Conservation (phyloP, 2,113 vertebrate species). For the Tragulus kanchil region DNA sequence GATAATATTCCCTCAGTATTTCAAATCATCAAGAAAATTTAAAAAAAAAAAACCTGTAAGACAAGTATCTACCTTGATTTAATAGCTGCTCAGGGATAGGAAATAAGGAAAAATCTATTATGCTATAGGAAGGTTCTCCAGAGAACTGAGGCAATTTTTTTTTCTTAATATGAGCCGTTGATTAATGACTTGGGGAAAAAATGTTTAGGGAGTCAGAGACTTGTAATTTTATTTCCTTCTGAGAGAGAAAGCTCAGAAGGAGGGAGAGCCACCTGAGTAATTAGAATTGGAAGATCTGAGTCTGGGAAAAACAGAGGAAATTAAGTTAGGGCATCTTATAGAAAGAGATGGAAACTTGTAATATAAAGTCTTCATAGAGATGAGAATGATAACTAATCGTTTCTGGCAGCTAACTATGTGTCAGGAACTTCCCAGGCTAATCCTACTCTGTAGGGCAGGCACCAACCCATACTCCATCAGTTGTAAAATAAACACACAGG, state of each 20-base stretch:
- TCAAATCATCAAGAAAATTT: neutral
- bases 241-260: neutral
- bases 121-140: neutral
- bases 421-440: neutral
- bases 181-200: slow-evolving; percentile 59
- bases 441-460: neutral
- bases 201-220: slow-evolving; percentile 48
- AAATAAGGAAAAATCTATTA: slow-evolving; percentile 63
- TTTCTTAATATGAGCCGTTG: slow-evolving; percentile 48
- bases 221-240: slow-evolving; percentile 62
- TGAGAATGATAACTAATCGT: neutral
- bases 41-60: neutral
- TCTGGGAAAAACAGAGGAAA: neutral
- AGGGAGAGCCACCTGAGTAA: slow-evolving; percentile 29
- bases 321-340: neutral
- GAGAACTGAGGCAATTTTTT: neutral
- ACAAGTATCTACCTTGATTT: slow-evolving; percentile 7
- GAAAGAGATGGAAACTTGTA: neutral
- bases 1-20: neutral
- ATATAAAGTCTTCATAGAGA: neutral
- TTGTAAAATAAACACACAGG: neutral
- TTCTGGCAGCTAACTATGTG: neutral
- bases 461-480: neutral
- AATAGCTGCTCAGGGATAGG: slow-evolving; percentile 21
- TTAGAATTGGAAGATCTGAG: slow-evolving; percentile 7